Evolutionary conservation across 2,113 vertebrate genomes (phyloP), one percentile per base, ranked within the genome.

Genomic region (Alosa alosa): DNA sequence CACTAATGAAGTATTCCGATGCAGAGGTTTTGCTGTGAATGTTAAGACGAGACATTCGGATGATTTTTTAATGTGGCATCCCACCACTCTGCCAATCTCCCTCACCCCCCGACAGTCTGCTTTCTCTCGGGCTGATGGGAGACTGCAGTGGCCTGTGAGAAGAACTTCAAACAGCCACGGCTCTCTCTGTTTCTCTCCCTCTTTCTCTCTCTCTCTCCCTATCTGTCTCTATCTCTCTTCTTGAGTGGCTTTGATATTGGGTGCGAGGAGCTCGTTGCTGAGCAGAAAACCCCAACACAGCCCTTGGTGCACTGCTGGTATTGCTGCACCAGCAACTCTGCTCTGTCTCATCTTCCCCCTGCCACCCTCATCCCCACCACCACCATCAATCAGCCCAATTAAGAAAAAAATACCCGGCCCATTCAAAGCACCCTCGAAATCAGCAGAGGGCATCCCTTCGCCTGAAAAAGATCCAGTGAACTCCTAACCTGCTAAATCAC

Each of bases 151-250:
- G 81, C 78, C 41, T 83, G 72, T 15, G 85, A 87, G 87, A 36
- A 81, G 78, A 82, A 82, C 87, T 88, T 88, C 89, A 88, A 89
- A 90, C 86, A 72, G 88, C 83, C 83, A 81, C 60, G 20, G n/a
- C 60, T 50, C 22, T 50, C 60, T 64, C 20, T 64, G 22, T 64
- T 22, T 64, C 57, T 87, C 84, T 31, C 68, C 39, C 64, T 78
- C 31, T 78, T 31, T 44, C 52, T 75, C 4, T 55, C 72, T 39
- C 31, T 36, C 72, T 15, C 72, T 15, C 36, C 31, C 36, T 87
- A 5, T 78, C 36, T 31, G 25, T 39, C 31, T 36, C 72, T 36
- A 5, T 75, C n/a, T 55, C 82, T 78, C 36, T 78, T 50, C 49
- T 84, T 50, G 64, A 46, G 86, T 36, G 3, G 84, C 82, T 85